These are phyloP conservation scores for Drosophila trapezifrons DNA, from an alignment of 1,140 invertebrate genomes.

Conservation along the genomic window DNA sequence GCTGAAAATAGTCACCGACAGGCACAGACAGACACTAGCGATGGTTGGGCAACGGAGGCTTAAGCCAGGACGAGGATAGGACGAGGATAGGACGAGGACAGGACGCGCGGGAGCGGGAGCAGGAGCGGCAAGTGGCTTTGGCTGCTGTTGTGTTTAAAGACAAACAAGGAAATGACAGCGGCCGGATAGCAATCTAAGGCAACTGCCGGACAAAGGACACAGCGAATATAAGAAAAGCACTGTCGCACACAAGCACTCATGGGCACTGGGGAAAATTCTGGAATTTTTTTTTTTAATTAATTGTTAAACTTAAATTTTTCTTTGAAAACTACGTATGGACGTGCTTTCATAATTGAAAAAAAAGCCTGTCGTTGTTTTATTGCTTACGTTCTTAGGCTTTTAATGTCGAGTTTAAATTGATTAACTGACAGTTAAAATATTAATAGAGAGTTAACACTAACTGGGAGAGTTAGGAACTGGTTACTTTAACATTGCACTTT, in stretches of 20 bases:
- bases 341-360: no score
- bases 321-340: no score
- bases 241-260: constrained; percentile 13
- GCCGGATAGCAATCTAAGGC: constrained; percentile 53
- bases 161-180: constrained; percentile 65
- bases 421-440: not conserved
- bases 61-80: constrained; percentile 4
- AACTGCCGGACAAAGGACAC: constrained; percentile 37
- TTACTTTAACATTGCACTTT: not conserved
- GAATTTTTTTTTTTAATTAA: accelerated
- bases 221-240: constrained; percentile 40
- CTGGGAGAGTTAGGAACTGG: not conserved
- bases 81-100: not conserved
- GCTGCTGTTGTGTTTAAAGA: constrained; percentile 49
- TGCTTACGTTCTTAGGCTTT: no score
- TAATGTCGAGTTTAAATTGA: not conserved
- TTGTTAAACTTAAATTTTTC: not conserved
- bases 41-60: constrained; percentile 1
- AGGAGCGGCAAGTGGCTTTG: constrained; percentile 23
- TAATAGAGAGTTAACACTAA: no score
- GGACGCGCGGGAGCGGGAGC: no score
- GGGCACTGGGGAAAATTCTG: not conserved
- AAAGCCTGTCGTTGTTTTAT: no score
- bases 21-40: constrained; percentile 49
- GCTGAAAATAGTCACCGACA: constrained; percentile 58